These are phyloP conservation scores for Stenodema calcarata DNA, from an alignment of 2,888 invertebrate genomes.

Conservation along the genomic window DNA sequence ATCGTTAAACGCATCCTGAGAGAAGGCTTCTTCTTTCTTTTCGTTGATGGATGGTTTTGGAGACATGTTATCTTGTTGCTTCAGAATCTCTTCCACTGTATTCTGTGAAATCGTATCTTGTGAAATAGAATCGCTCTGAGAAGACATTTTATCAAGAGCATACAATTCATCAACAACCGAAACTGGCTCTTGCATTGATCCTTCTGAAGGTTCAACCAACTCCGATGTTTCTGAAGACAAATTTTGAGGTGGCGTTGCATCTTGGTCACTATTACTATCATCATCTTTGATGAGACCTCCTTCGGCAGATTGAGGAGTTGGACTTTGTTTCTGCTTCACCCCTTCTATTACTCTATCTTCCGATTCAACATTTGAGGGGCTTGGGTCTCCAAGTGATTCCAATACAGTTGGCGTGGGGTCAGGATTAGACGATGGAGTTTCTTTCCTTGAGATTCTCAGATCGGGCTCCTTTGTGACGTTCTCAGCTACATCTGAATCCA, in stretches of 20 bases:
- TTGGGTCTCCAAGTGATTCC: background rate
- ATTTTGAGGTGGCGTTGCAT: background rate
- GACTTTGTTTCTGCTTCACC: background rate
- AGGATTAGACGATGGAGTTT: background rate
- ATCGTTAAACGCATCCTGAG: background rate
- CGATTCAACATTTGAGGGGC: background rate
- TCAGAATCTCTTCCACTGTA: background rate
- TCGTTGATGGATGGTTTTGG: background rate
- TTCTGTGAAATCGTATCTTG: slow-evolving; percentile 20
- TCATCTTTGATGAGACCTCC: background rate
- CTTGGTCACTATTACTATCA: background rate
- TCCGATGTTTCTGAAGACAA: background rate
- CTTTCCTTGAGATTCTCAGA: background rate
- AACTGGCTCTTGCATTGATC: background rate
- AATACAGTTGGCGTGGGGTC: background rate
- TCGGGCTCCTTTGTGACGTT: background rate
- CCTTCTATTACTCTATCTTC: background rate
- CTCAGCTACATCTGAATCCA: background rate
- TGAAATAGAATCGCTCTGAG: background rate
- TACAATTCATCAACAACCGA: background rate
- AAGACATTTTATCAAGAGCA: slow-evolving; percentile 5
- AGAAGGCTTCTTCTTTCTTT: background rate
- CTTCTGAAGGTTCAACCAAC: background rate
- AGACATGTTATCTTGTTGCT: background rate
- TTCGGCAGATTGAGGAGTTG: background rate